Evolutionary conservation across 2,888 invertebrate species (phyloP).

Genomic region (Sesia bembeciformis): DNA sequence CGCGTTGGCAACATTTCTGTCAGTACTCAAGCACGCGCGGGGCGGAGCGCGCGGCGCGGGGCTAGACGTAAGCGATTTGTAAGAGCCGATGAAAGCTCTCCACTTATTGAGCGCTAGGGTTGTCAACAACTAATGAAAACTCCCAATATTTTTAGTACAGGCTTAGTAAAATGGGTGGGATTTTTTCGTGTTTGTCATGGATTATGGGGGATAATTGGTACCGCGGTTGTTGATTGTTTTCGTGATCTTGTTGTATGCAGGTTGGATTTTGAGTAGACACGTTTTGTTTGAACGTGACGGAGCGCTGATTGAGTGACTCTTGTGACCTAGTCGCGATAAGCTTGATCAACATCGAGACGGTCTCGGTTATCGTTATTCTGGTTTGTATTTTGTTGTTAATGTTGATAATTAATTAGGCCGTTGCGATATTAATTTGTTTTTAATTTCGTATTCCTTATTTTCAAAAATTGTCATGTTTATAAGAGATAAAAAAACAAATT

Average conservation of each 20-base stretch:
- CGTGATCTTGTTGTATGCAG: slow-evolving; percentile 29
- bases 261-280: slow-evolving; percentile 10
- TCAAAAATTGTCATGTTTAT: too few species aligned
- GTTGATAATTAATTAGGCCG: too few species aligned
- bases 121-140: slow-evolving; percentile 47
- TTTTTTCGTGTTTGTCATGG: slow-evolving; percentile 32
- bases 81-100: slow-evolving; percentile 66
- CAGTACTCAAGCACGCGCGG: slow-evolving; percentile 20
- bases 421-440: too few species aligned
- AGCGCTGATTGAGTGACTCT: neutral
- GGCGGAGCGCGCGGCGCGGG: slow-evolving; percentile 13
- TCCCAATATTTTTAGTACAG: slow-evolving; percentile 17
- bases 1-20: slow-evolving; percentile 25
- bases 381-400: too few species aligned
- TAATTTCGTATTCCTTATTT: too few species aligned
- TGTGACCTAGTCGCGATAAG: neutral
- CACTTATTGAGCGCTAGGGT: slow-evolving; percentile 55
- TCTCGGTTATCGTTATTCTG: too few species aligned
- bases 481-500: too few species aligned
- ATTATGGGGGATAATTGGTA: slow-evolving; percentile 40
- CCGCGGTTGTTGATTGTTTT: slow-evolving; percentile 38
- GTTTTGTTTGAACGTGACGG: slow-evolving; percentile 6
- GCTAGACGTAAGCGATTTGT: slow-evolving; percentile 56
- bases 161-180: slow-evolving; percentile 16
- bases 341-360: neutral